These are phyloP conservation scores for Drosophila yakuba DNA, from an alignment of 1,140 invertebrate species.

Conservation along the genomic window DNA sequence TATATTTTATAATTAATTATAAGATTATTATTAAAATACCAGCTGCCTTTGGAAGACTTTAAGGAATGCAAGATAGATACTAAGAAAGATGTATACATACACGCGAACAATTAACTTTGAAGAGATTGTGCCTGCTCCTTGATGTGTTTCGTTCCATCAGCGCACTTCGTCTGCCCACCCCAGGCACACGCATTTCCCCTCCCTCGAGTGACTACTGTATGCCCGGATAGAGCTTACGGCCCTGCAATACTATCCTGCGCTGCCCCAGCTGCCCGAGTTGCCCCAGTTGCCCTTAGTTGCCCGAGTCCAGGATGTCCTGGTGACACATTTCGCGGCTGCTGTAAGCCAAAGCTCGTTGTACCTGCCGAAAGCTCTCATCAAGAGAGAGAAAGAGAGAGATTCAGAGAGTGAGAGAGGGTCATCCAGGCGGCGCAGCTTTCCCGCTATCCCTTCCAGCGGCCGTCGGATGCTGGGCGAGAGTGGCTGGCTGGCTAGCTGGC, in stretches of 20 bases:
- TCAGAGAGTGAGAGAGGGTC: constrained; percentile 17
- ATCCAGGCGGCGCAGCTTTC: constrained; percentile 44
- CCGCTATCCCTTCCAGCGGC: constrained; percentile 45
- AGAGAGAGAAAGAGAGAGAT: constrained; percentile 9
- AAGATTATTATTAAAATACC: no score
- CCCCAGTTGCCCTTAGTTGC: constrained; percentile 18
- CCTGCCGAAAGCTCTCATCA: constrained; percentile 47
- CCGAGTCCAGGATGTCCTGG: constrained; percentile 58
- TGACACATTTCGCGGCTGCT: constrained; percentile 67
- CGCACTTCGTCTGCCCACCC: background rate
- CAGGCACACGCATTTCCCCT: background rate
- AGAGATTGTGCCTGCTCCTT: no score
- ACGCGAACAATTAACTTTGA: no score
- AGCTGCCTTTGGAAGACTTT: no score
- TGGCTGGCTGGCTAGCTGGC: constrained; percentile 3
- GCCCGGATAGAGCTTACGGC: constrained; percentile 35
- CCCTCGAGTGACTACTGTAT: constrained; percentile 21
- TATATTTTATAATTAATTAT: no score
- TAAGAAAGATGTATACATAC: no score
- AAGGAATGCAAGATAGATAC: background rate
- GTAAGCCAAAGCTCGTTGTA: constrained; percentile 63
- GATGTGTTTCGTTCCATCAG: no score
- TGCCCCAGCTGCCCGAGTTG: constrained; percentile 36
- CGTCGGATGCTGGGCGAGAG: constrained; percentile 51
- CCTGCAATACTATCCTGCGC: constrained; percentile 37